Percentiles rank a stretch among this genome's conserved stretches.
Evolutionary conservation across 2,113 vertebrate species (phyloP).

Genomic region (Pachycephala philippinensis): DNA sequence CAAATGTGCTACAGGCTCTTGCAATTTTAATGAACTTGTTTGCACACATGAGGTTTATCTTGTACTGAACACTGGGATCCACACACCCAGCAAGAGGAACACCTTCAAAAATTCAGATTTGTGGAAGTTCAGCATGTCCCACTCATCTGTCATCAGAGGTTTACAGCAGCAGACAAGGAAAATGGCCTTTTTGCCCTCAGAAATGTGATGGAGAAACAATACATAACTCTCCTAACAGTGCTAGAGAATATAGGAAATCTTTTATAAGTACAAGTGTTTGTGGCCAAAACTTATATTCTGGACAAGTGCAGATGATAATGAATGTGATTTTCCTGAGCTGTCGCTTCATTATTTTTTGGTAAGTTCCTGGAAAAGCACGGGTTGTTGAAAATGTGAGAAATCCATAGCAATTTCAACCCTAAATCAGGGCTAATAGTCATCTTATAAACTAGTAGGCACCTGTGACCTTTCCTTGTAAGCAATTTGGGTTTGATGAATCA

Average conservation of each 20-base stretch:
- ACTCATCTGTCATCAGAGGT: not conserved
- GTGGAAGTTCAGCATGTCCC: not conserved
- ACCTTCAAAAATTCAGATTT: not conserved
- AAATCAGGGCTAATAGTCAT: not conserved
- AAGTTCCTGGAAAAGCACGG: not conserved
- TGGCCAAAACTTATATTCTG: not conserved
- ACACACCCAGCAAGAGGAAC: not conserved
- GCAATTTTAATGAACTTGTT: slow-evolving; percentile 76
- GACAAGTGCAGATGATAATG: not conserved
- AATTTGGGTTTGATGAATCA: not conserved
- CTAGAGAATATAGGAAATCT: not conserved
- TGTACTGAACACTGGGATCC: slow-evolving; percentile 1
- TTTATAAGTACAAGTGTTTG: not conserved
- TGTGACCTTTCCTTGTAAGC: not conserved
- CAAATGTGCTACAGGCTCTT: slow-evolving; percentile 69
- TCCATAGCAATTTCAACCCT: not conserved
- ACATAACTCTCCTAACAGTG: not conserved
- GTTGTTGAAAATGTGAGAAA: not conserved
- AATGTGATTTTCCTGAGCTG: not conserved
- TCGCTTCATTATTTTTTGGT: not conserved
- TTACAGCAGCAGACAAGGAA: not conserved
- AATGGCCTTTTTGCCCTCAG: not conserved
- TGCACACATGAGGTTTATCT: slow-evolving; percentile 56
- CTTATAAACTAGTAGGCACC: not conserved
- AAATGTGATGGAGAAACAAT: not conserved